Percentiles rank a stretch among this genome's conserved stretches.
Conservation (phyloP, 1,140 invertebrate species). For the Plutomurus gul region DNA sequence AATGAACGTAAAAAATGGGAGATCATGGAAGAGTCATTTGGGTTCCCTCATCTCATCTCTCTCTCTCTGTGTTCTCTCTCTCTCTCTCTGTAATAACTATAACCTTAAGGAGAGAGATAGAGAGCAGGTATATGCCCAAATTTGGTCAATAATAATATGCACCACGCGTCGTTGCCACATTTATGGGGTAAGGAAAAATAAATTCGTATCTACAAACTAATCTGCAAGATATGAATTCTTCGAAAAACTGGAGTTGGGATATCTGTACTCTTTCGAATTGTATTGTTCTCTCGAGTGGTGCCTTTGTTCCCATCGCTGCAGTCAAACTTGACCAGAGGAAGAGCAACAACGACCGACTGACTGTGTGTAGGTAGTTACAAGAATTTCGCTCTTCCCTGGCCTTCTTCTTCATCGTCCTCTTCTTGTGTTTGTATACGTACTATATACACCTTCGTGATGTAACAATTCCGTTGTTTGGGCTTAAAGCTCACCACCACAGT, state of each 20-base stretch:
- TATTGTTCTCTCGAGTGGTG: constrained; percentile 2
- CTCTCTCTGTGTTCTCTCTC: background rate
- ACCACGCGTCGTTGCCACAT: constrained; percentile 24
- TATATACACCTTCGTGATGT: no score
- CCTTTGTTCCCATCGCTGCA: background rate
- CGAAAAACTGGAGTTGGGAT: constrained; percentile 6
- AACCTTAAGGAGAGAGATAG: background rate
- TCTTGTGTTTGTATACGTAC: no score
- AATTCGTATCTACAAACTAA: constrained; percentile 1
- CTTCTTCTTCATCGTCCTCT: no score
- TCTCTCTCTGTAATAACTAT: background rate
- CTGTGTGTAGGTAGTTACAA: no score
- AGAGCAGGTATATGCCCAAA: constrained; percentile 38
- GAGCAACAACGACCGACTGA: no score
- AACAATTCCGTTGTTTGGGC: no score
- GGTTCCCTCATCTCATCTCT: constrained; percentile 33
- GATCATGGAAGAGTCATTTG: constrained; percentile 37
- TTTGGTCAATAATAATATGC: constrained; percentile 45
- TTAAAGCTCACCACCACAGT: no score
- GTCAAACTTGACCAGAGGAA: background rate
- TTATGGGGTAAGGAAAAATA: background rate
- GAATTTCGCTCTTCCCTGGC: no score
- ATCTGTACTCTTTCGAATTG: background rate
- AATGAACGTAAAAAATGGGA: constrained; percentile 45
- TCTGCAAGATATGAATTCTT: constrained; percentile 15